A percentile compares a stretch with the other conserved stretches of the same genome.
These are phyloP conservation scores for Phaetusa simplex DNA, from an alignment of 2,113 vertebrate genomes.

Conservation along the genomic window DNA sequence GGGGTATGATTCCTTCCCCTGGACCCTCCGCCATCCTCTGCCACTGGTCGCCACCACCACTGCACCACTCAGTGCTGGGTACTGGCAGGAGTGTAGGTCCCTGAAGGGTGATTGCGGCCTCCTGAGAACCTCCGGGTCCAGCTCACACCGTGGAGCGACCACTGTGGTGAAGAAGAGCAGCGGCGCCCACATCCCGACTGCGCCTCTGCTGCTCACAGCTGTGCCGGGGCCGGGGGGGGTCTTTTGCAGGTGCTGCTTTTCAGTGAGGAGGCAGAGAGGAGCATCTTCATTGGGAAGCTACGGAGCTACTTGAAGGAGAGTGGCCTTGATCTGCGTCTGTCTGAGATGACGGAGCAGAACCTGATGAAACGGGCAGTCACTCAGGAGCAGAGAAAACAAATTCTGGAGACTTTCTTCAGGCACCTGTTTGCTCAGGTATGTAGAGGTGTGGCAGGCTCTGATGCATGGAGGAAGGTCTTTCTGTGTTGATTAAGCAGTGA, in stretches of 20 bases:
- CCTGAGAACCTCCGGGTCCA: not conserved
- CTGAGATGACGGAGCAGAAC: constrained; percentile 77
- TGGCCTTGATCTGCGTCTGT: constrained; percentile 59
- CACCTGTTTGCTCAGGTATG: constrained; percentile 92
- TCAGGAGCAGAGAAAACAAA: constrained; percentile 84
- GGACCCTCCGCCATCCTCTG: not conserved
- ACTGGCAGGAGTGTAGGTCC: not conserved
- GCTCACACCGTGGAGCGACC: rapidly evolving
- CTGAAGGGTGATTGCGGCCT: not conserved
- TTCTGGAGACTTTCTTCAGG: constrained; percentile 93
- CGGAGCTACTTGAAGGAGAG: constrained; percentile 25
- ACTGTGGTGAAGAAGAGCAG: not conserved
- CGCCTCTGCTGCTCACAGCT: not conserved
- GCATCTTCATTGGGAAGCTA: constrained; percentile 76
- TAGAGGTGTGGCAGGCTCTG: not conserved
- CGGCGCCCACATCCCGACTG: rapidly evolving
- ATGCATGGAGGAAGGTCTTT: not conserved
- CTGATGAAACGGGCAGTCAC: constrained; percentile 87
- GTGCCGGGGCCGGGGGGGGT: not conserved
- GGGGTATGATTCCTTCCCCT: not conserved
- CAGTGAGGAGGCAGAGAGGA: constrained; percentile 76
- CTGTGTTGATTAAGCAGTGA: not conserved
- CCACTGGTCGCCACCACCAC: not conserved
- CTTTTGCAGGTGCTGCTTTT: constrained; percentile 87
- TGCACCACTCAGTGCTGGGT: not conserved